phyloP scores from a whole-genome alignment of 2,797 vertebrate genomes.

The Sebastes oblongus region DNA sequence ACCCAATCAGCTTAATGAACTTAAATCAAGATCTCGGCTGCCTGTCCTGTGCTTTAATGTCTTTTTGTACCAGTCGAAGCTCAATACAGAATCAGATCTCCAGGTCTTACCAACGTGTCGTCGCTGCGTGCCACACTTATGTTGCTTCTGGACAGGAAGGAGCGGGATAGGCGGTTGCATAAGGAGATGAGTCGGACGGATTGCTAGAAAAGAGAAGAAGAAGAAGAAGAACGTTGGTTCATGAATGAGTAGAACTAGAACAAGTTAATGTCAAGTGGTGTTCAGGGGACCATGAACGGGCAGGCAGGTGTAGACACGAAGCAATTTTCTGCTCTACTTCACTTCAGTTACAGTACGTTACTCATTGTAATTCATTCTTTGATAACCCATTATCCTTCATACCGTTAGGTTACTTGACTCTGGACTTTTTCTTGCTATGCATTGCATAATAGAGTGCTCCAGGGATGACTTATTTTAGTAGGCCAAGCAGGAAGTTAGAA shows the following conservation, averaged over 20 bases:
- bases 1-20: background rate
- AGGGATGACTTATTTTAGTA: too few relatives aligned
- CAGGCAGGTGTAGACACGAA: background rate
- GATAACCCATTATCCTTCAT: background rate
- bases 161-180: conserved; percentile 98
- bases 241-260: background rate
- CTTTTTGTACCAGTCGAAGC: background rate
- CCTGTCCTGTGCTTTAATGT: background rate
- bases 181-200: conserved; percentile 98
- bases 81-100: background rate
- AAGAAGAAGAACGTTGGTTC: background rate
- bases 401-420: background rate
- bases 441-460: background rate
- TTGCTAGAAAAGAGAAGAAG: conserved; percentile 85
- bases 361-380: background rate
- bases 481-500: too few relatives aligned
- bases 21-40: background rate
- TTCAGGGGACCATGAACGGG: background rate
- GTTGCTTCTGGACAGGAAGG: conserved; percentile 98
- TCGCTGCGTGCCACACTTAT: conserved; percentile 97
- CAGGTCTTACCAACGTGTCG: conserved; percentile 92
- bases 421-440: background rate
- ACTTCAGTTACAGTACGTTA: background rate
- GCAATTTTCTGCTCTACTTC: conserved; percentile 33
- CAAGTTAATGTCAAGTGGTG: background rate